These are phyloP conservation scores for Sweltsa coloradensis DNA, from an alignment of 1,140 invertebrate species.

Conservation along the genomic window DNA sequence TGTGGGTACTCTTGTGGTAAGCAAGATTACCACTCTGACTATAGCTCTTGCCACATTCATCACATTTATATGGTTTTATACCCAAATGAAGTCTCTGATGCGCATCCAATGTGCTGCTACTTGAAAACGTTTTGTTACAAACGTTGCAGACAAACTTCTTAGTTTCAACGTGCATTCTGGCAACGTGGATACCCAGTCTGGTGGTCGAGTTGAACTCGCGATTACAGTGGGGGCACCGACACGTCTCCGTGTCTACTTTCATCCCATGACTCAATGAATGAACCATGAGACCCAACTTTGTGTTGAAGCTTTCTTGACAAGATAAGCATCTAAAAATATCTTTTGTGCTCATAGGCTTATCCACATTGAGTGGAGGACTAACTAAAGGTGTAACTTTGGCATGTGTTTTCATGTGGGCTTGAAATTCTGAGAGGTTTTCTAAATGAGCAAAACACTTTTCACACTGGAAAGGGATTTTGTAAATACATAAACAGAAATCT, in stretches of 20 bases:
- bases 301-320: slow-evolving; percentile 1
- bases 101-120: slow-evolving; percentile 23
- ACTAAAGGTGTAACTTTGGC: background rate
- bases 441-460: background rate
- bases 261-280: slow-evolving; percentile 5
- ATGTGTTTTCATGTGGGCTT: background rate
- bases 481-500: slow-evolving; percentile 4
- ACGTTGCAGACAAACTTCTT: slow-evolving; percentile 6
- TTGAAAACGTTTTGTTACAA: slow-evolving; percentile 4
- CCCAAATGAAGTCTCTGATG: slow-evolving; percentile 29
- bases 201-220: slow-evolving; percentile 2
- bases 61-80: slow-evolving; percentile 35
- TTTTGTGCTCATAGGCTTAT: background rate
- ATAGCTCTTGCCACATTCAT: slow-evolving; percentile 35
- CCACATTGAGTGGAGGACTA: background rate
- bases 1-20: slow-evolving; percentile 35
- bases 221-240: slow-evolving; percentile 1
- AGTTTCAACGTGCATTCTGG: slow-evolving; percentile 3
- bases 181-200: slow-evolving; percentile 5
- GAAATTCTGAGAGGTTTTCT: slow-evolving; percentile 1
- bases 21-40: slow-evolving; percentile 37
- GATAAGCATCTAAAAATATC: background rate
- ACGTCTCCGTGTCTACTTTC: background rate
- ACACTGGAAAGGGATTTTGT: slow-evolving; percentile 7
- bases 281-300: slow-evolving; percentile 6